Evolutionary conservation across 1,140 invertebrate species (phyloP), one percentile per base, ranked within the genome.

Genomic region (Apis dorsata): DNA sequence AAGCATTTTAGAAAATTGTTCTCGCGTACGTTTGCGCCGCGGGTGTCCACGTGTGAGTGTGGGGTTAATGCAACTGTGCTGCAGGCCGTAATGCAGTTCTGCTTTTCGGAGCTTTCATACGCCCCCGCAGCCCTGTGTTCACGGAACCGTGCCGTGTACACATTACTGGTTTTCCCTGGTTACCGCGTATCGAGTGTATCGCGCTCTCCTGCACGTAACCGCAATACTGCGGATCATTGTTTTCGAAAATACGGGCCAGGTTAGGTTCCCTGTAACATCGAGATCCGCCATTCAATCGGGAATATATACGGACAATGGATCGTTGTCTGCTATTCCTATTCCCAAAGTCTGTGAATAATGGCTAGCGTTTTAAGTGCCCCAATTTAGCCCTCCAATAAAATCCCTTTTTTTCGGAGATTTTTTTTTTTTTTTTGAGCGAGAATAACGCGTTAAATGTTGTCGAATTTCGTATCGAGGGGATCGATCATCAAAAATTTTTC

Each of bases 91-190:
- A 88, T 87, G 78, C 70, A 81, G 69, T 85, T 85, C 62, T 76
- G 79, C 78, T 87, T 88, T 88, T 88, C 85, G 81, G 34, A 63
- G 78, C 63, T 85, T 87, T 76, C 71, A 75, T 84, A 86, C 68
- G 65, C 85, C 71, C 55, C 24, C 63, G 59, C 83, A 44, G 66
- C 69, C 60, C 78, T 68, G 60, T 68, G 72, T 62, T 81, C 79
- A 68, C 57, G 79, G 73, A 69, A 76, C 62, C 83, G 79, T 78
- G 74, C 62, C 70, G 70, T 80, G 82, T 84, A 84, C 82, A 84
- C 55, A 86, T 86, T 75, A 75, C 76, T 55, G 76, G 57, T 84
- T 81, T 86, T 81, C 71, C 81, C 73, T 44, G 51, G 76, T 57
- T 72, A 78, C 85, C 72, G 75, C 74, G 81, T 84, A 86, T 87